Base-by-base conservation (phyloP, 2,888 invertebrate species). In the Mermis nigrescens region DNA sequence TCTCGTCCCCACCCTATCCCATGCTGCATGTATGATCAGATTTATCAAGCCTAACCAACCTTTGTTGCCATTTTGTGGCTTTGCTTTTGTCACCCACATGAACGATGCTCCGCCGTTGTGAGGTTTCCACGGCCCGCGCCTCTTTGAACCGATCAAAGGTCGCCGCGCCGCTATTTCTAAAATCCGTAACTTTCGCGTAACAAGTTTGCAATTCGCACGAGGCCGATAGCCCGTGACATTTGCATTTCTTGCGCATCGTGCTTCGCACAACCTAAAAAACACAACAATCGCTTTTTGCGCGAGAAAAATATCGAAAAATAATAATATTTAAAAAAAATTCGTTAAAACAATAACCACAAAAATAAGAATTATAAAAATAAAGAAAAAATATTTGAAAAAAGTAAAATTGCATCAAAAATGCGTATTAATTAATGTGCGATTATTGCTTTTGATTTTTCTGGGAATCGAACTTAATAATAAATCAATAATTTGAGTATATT, bases 191-290 rank as follows among this genome's bases (percentile, higher is more conserved):
- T 3, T 27, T 53, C n/a, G 4, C n/a, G n/a, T 26, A 58, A 28
- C 58, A 58, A 3, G 58, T 58, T 31, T 29, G 28, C 52, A 58
- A n/a, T 31, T 58, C 53, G 53, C 58, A 58, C 7, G 58, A 58
- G 2, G 31, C 58, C 32, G 58, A 58, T 32, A 58, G 7, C 3
- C 58, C 58, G 38, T 58, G 58, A 26, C 58, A 58, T 54, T 58
- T 73, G 63, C 74, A 74, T 56, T 66, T 68, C 26, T 60, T 66
- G 2, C 68, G 63, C 70, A 71, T 71, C 64, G 69, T 63, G 2
- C 66, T 63, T 45, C 63, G 65, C 29, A 73, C 68, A 2, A 71
- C 69, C 74, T 74, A 67, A 24, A 65, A 58, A 64, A 54, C 45
- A 54, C 38, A 53, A 26, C 12, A 55, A 55, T 31, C n/a, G n/a